phyloP scores from a whole-genome alignment of 2,888 invertebrate genomes.

The Ptilodon capucinus region DNA sequence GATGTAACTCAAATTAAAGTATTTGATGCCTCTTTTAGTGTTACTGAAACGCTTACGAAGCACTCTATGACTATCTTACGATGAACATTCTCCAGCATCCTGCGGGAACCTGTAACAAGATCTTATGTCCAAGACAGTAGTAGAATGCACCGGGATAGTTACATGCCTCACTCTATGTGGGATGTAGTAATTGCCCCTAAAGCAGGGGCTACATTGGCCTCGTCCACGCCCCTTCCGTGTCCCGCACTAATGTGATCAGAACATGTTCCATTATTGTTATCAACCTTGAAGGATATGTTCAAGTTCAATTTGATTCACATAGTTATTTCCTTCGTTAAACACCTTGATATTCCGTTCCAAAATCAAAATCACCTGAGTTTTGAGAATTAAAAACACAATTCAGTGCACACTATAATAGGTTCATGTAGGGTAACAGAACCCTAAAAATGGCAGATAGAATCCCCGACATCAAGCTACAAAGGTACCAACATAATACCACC shows the following conservation, averaged over 20 bases:
- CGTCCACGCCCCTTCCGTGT: conserved; percentile 11
- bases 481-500: conserved; percentile 15
- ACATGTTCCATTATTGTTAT: background rate
- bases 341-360: no score
- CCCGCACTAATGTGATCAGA: background rate
- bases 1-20: no score
- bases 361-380: no score
- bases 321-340: background rate
- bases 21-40: no score
- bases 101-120: background rate
- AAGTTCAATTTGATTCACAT: background rate
- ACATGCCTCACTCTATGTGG: background rate
- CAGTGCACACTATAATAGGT: background rate
- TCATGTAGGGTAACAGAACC: background rate
- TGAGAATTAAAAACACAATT: background rate
- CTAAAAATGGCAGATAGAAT: background rate
- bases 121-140: background rate
- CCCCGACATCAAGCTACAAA: background rate
- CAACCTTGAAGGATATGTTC: background rate
- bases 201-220: conserved; percentile 5
- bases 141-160: background rate
- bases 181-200: conserved; percentile 1
- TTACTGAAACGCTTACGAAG: background rate
- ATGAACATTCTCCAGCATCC: background rate
- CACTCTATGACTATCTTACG: background rate